Evolutionary conservation across 2,888 invertebrate species (phyloP).

Genomic region (Cordilura impudica): DNA sequence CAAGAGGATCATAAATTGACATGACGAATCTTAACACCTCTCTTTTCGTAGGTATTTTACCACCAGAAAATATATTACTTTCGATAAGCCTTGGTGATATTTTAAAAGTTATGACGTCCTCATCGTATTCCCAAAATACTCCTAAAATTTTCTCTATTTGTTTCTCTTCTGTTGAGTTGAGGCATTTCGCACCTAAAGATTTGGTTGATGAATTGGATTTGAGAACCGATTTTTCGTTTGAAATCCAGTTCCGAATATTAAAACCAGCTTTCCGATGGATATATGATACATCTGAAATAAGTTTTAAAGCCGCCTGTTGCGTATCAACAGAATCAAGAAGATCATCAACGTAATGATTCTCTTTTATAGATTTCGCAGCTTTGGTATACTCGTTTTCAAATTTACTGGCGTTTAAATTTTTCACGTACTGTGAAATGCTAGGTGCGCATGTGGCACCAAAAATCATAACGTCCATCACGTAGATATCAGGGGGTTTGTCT

Average conservation of each 20-base stretch:
- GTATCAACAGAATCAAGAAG: too few relatives aligned
- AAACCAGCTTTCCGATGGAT: conserved; percentile 23
- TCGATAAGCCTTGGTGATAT: conserved; percentile 3
- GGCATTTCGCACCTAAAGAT: background rate
- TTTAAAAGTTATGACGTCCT: conserved; percentile 42
- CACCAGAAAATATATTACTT: background rate
- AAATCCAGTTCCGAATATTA: conserved; percentile 37
- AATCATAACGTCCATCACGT: conserved; percentile 22
- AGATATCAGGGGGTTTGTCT: background rate
- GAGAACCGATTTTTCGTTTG: background rate
- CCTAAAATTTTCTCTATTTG: conserved; percentile 41
- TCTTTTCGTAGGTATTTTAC: background rate
- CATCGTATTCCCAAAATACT: conserved; percentile 35
- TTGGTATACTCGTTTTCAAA: too few relatives aligned
- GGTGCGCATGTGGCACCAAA: conserved; percentile 29
- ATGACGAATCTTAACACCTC: background rate
- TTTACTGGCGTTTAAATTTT: too few relatives aligned
- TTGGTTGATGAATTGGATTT: background rate
- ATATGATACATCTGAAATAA: background rate
- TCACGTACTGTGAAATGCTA: conserved; percentile 20
- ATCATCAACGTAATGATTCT: conserved; percentile 45
- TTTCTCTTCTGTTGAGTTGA: conserved; percentile 22
- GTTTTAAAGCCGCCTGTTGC: background rate
- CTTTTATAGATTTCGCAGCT: too few relatives aligned
- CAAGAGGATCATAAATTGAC: too few relatives aligned